Percentiles rank a stretch among this genome's conserved stretches.
These are phyloP conservation scores for Bombus turneri DNA, from an alignment of 1,140 invertebrate species.

Conservation along the genomic window DNA sequence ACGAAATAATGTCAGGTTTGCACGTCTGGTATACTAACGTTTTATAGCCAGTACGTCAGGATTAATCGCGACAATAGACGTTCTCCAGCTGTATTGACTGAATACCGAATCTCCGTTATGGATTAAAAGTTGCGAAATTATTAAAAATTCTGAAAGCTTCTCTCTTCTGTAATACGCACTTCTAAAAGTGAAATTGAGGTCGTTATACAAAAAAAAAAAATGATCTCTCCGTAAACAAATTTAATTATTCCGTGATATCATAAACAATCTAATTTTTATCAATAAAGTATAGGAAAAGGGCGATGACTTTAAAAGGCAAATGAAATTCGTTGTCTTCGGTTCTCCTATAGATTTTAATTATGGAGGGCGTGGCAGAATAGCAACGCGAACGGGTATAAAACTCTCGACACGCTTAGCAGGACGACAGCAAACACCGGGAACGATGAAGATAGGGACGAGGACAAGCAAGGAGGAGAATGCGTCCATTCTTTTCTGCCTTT, in stretches of 20 bases:
- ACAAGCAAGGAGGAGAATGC: background rate
- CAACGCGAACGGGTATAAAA: constrained; percentile 17
- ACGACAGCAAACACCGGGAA: constrained; percentile 35
- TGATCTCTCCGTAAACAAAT: background rate
- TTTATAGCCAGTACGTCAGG: background rate
- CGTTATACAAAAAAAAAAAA: background rate
- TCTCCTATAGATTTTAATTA: constrained; percentile 49
- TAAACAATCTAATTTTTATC: constrained; percentile 11
- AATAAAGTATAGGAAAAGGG: background rate
- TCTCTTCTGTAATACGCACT: background rate
- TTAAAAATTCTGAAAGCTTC: background rate
- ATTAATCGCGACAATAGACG: constrained; percentile 8
- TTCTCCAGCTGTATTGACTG: background rate
- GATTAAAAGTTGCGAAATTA: background rate
- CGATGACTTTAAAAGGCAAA: constrained; percentile 8
- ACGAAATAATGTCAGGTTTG: background rate
- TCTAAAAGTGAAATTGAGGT: background rate
- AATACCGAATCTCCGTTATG: background rate
- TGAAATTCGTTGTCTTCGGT: background rate
- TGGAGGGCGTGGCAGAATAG: constrained; percentile 15
- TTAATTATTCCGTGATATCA: background rate
- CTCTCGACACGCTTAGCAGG: constrained; percentile 17
- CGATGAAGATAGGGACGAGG: background rate
- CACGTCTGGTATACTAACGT: background rate
- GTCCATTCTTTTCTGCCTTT: constrained; percentile 46